A percentile compares a stretch with the other conserved stretches of the same genome.
Evolutionary conservation across 53 echinoderm and acorn worm genomes (phyloP).

Genomic region (Stichopus horrens): DNA sequence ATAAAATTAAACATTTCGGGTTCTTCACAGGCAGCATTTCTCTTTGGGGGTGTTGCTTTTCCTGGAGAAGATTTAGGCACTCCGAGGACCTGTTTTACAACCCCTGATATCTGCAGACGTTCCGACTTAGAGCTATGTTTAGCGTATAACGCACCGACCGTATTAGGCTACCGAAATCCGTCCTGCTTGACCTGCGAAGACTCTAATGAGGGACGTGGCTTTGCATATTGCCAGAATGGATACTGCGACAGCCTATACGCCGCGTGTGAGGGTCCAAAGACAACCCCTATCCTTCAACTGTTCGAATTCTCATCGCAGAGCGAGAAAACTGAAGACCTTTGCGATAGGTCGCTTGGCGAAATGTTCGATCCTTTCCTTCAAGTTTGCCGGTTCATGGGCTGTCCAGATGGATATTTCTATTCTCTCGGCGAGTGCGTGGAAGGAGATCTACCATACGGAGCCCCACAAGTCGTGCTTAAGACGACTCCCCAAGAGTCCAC

Average conservation of each 20-base stretch:
- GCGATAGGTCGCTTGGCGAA: neutral
- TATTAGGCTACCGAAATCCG: neutral
- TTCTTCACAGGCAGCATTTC: too few relatives aligned
- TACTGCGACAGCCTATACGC: too few relatives aligned
- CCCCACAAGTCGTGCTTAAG: conserved; percentile 11
- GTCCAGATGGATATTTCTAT: conserved; percentile 9
- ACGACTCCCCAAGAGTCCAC: neutral
- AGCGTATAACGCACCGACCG: conserved; percentile 9
- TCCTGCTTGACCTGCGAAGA: neutral
- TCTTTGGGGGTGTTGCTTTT: neutral
- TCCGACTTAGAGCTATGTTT: neutral
- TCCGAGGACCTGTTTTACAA: neutral
- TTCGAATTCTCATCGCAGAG: neutral
- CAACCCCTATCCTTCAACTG: neutral
- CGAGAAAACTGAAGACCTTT: neutral
- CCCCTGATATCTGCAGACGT: neutral
- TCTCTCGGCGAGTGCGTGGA: neutral
- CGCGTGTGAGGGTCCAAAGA: too few relatives aligned
- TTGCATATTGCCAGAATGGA: too few relatives aligned
- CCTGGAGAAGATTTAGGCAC: neutral
- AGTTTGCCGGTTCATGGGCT: conserved; percentile 30
- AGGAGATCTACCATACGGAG: conserved; percentile 8
- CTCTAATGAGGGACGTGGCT: too few relatives aligned
- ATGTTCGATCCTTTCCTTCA: conserved; percentile 25
- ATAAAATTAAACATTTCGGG: neutral